Evolutionary conservation across 2,797 vertebrate genomes (phyloP).

Genomic region (Siniperca undulata): DNA sequence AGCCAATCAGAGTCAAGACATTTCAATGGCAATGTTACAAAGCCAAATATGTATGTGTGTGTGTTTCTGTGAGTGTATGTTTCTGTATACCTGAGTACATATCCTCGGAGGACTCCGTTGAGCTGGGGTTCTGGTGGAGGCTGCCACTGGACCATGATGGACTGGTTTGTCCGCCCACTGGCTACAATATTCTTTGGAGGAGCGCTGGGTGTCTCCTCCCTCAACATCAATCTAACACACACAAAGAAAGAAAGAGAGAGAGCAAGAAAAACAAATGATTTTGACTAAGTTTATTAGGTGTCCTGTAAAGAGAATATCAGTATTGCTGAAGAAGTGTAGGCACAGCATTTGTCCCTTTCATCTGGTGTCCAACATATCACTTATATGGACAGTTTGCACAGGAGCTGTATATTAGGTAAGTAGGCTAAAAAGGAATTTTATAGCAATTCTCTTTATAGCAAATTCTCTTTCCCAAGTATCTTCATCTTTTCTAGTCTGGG

Average conservation of each 20-base stretch:
- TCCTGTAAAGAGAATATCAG: constrained; percentile 36
- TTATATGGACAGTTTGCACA: neutral
- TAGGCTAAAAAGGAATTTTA: neutral
- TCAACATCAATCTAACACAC: constrained; percentile 89
- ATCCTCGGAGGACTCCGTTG: constrained; percentile 94
- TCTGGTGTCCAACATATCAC: neutral
- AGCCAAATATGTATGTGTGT: neutral
- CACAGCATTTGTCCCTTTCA: neutral
- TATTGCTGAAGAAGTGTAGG: neutral
- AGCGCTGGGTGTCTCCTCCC: constrained; percentile 95
- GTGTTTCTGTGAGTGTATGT: constrained; percentile 16
- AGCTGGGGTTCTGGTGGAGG: constrained; percentile 95
- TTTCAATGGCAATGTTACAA: neutral
- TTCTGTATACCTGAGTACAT: constrained; percentile 89
- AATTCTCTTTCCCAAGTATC: neutral
- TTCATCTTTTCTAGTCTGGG: constrained; percentile 28
- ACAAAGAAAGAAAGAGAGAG: constrained; percentile 19
- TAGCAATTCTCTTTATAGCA: neutral
- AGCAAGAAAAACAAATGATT: constrained; percentile 21
- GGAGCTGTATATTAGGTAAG: neutral
- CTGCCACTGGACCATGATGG: constrained; percentile 99
- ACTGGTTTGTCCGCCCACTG: constrained; percentile 96
- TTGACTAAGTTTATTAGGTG: constrained; percentile 18
- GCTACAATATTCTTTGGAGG: constrained; percentile 97
- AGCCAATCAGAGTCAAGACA: neutral